Conservation (phyloP, 2,888 invertebrate species). For the Drosophila formosana region DNA sequence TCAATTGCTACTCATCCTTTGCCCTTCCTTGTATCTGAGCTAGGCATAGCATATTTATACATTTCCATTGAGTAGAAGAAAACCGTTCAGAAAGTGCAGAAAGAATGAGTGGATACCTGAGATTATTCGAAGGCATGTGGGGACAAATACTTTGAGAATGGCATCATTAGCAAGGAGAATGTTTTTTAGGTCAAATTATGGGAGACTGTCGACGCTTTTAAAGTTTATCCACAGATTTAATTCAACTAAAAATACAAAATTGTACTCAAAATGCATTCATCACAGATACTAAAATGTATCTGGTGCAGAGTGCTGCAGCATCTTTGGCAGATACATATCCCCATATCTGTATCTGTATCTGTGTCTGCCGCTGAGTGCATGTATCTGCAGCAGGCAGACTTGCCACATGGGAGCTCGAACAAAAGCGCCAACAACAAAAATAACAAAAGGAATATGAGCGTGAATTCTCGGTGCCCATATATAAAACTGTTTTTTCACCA, state of each 20-base stretch:
- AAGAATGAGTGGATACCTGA: conserved; percentile 19
- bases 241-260: conserved; percentile 43
- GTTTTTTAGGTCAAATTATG: conserved; percentile 2
- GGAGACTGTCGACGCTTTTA: neutral
- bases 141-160: conserved; percentile 17
- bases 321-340: conserved; percentile 67
- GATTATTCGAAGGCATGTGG: neutral
- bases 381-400: conserved; percentile 61
- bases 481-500: conserved; percentile 47
- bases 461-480: conserved; percentile 65
- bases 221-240: conserved; percentile 25
- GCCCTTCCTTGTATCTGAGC: conserved; percentile 51
- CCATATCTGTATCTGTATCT: conserved; percentile 50
- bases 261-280: conserved; percentile 39
- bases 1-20: conserved; percentile 23
- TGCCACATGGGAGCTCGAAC: conserved; percentile 52
- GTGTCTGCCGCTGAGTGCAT: conserved; percentile 51
- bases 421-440: conserved; percentile 64
- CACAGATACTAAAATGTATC: conserved; percentile 39
- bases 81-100: conserved; percentile 21
- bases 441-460: conserved; percentile 67
- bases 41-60: conserved; percentile 46
- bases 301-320: conserved; percentile 38
- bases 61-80: conserved; percentile 6
- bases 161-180: conserved; percentile 8